Conservation (phyloP, 2,888 invertebrate species). For the Perizoma flavofasciatum region DNA sequence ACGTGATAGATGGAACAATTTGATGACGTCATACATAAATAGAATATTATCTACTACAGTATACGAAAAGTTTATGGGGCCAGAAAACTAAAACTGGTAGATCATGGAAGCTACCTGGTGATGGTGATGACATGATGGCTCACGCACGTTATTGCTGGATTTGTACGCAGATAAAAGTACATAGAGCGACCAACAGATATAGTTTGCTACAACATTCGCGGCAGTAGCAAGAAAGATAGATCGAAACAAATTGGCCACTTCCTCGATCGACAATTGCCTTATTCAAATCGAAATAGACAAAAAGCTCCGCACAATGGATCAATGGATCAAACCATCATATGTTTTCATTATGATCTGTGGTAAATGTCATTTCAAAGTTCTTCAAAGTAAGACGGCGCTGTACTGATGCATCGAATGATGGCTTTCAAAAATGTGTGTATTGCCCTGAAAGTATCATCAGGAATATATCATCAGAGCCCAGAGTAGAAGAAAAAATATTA, state of each 20-base stretch:
- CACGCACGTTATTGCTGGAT: not conserved
- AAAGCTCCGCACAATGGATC: slow-evolving; percentile 65
- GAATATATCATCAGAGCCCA: too few species aligned
- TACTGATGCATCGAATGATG: too few species aligned
- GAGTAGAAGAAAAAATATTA: too few species aligned
- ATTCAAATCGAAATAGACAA: slow-evolving; percentile 70
- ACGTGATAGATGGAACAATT: slow-evolving; percentile 52
- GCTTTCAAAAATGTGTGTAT: too few species aligned
- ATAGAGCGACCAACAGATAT: slow-evolving; percentile 4
- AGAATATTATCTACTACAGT: slow-evolving; percentile 51
- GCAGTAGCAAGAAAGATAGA: slow-evolving; percentile 38
- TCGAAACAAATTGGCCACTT: slow-evolving; percentile 65
- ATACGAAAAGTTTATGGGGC: slow-evolving; percentile 33
- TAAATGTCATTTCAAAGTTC: too few species aligned
- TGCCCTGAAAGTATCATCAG: too few species aligned
- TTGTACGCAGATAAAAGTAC: not conserved
- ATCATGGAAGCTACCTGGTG: slow-evolving; percentile 1
- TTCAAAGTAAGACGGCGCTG: too few species aligned
- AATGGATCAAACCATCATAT: slow-evolving; percentile 17
- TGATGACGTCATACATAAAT: slow-evolving; percentile 51
- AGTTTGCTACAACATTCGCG: slow-evolving; percentile 22
- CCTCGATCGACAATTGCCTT: slow-evolving; percentile 68
- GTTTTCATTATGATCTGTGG: too few species aligned
- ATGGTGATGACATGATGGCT: not conserved
- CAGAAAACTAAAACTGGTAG: slow-evolving; percentile 21